phyloP scores from a whole-genome alignment of 2,888 invertebrate species.

The Apamea monoglypha region DNA sequence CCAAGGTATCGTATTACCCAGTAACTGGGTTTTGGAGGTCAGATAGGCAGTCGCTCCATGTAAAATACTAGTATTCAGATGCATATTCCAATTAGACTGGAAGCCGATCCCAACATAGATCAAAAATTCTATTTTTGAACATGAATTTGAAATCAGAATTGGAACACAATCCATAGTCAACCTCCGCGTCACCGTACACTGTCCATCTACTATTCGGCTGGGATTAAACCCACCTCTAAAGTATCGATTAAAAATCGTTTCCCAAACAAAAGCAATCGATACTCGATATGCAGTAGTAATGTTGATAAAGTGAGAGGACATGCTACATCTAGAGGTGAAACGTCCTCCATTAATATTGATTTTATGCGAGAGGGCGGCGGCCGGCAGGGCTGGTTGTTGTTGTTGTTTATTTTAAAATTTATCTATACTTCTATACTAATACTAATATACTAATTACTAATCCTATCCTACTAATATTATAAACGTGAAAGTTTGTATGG shows the following conservation, averaged over 20 bases:
- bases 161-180: not conserved
- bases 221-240: not conserved
- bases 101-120: too few relatives aligned
- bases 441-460: too few relatives aligned
- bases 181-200: not conserved
- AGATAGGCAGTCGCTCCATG: too few relatives aligned
- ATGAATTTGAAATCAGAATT: conserved; percentile 8
- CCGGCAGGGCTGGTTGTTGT: conserved; percentile 74
- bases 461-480: too few relatives aligned
- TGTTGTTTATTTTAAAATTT: conserved; percentile 40
- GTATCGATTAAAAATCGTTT: conserved; percentile 11
- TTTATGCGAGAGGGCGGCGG: conserved; percentile 80
- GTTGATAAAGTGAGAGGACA: conserved; percentile 65
- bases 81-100: too few relatives aligned
- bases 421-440: not conserved
- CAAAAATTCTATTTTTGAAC: not conserved
- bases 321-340: conserved; percentile 62
- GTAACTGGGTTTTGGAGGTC: too few relatives aligned
- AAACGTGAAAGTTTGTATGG: too few relatives aligned
- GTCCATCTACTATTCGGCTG: not conserved
- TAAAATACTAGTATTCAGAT: too few relatives aligned
- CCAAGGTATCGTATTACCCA: too few relatives aligned
- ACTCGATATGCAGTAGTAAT: conserved; percentile 62
- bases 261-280: conserved; percentile 29
- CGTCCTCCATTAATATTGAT: conserved; percentile 87